Evolutionary conservation across 2,797 vertebrate species (phyloP).

Genomic region (Botia almorhae): DNA sequence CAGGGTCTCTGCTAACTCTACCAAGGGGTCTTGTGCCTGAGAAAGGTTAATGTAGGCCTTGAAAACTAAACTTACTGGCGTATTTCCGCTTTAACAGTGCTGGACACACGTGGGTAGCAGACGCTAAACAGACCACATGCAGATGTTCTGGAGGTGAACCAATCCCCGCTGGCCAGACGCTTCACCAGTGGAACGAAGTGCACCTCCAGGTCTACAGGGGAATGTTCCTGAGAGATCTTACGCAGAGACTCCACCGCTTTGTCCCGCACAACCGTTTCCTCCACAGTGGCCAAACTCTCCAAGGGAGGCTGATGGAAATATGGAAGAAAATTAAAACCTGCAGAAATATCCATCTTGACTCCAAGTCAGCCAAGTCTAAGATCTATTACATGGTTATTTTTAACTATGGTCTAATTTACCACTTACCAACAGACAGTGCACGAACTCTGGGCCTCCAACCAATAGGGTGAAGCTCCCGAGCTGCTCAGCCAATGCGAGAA

Average conservation of each 20-base stretch:
- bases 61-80: conserved; percentile 79
- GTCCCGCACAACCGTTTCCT: conserved; percentile 87
- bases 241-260: conserved; percentile 87
- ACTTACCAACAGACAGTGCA: conserved; percentile 86
- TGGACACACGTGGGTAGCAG: conserved; percentile 86
- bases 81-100: conserved; percentile 86
- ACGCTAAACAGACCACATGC: conserved; percentile 88
- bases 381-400: not conserved
- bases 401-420: no score
- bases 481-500: conserved; percentile 86
- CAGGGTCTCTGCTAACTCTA: no score
- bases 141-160: conserved; percentile 89
- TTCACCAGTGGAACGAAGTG: conserved; percentile 88
- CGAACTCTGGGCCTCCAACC: conserved; percentile 85
- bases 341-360: not conserved
- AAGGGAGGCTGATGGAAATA: conserved; percentile 77
- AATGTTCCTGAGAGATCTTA: conserved; percentile 88
- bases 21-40: no score
- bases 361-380: not conserved
- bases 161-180: conserved; percentile 86
- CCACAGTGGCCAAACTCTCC: conserved; percentile 87
- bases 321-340: not conserved
- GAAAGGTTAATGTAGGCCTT: no score
- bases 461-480: conserved; percentile 87
- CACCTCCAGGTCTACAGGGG: conserved; percentile 86